Percentiles rank a stretch among this genome's conserved stretches.
These are phyloP conservation scores for Dolichoris vasculosae DNA, from an alignment of 1,140 invertebrate genomes.

Conservation along the genomic window DNA sequence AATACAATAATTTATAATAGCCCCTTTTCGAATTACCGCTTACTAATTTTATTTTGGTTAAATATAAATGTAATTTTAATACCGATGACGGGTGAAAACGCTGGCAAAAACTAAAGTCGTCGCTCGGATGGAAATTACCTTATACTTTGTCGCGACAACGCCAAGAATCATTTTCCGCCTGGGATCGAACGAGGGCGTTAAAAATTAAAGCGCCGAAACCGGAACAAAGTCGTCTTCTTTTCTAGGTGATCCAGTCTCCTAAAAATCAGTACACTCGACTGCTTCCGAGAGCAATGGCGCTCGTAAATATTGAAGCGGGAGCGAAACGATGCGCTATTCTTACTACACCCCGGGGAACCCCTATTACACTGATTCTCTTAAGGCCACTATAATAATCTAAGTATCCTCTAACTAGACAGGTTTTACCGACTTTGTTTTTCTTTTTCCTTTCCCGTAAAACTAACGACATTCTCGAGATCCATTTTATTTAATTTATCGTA, in stretches of 20 bases:
- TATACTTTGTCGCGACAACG: too few relatives aligned
- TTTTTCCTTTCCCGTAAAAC: neutral
- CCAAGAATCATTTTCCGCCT: neutral
- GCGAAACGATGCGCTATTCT: conserved; percentile 58
- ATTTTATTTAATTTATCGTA: neutral
- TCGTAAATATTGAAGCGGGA: conserved; percentile 70
- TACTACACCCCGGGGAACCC: conserved; percentile 67
- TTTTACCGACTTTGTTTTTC: neutral
- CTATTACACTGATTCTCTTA: conserved; percentile 71
- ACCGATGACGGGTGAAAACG: too few relatives aligned
- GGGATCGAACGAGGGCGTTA: neutral
- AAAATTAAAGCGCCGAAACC: neutral
- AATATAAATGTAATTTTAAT: too few relatives aligned
- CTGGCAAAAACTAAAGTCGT: too few relatives aligned
- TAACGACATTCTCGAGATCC: neutral
- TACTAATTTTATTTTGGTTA: too few relatives aligned
- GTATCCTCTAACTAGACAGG: conserved; percentile 60
- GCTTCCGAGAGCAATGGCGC: conserved; percentile 61
- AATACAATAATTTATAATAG: too few relatives aligned
- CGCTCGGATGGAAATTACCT: too few relatives aligned
- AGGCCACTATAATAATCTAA: conserved; percentile 68
- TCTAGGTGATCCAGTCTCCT: conserved; percentile 46
- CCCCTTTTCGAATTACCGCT: too few relatives aligned
- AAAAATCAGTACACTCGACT: conserved; percentile 66
- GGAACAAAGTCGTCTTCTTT: neutral